These are phyloP conservation scores for Grantiella picta DNA, from an alignment of 2,113 vertebrate species.

Conservation along the genomic window DNA sequence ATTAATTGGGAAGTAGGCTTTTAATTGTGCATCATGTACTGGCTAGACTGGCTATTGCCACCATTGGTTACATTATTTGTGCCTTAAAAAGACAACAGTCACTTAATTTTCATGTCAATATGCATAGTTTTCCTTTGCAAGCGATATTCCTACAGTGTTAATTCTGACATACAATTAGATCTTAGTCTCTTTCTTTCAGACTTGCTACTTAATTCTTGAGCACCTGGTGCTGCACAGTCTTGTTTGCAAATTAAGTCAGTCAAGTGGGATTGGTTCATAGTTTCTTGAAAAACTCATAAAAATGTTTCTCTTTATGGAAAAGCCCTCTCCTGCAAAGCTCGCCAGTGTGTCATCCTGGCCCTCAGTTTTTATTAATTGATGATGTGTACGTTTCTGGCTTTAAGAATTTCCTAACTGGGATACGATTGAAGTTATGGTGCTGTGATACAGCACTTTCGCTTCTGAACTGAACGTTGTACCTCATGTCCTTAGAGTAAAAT, in stretches of 20 bases:
- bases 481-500: constrained; percentile 40
- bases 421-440: constrained; percentile 6
- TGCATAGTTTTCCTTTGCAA: not conserved
- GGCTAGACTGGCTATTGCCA: not conserved
- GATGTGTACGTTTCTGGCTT: constrained; percentile 26
- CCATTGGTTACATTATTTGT: not conserved
- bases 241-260: constrained; percentile 38
- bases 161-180: not conserved
- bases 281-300: not conserved
- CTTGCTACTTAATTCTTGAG: constrained; percentile 3
- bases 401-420: not conserved
- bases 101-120: not conserved
- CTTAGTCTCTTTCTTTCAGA: not conserved
- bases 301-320: constrained; percentile 16
- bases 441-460: constrained; percentile 19
- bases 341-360: not conserved
- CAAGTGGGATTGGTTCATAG: constrained; percentile 53
- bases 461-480: constrained; percentile 26
- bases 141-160: not conserved
- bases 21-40: not conserved
- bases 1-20: constrained; percentile 27
- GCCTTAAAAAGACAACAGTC: not conserved
- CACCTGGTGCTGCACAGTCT: constrained; percentile 47
- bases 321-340: constrained; percentile 20
- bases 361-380: not conserved